phyloP scores from a whole-genome alignment of 2,888 invertebrate species.

The Erynnis tages region DNA sequence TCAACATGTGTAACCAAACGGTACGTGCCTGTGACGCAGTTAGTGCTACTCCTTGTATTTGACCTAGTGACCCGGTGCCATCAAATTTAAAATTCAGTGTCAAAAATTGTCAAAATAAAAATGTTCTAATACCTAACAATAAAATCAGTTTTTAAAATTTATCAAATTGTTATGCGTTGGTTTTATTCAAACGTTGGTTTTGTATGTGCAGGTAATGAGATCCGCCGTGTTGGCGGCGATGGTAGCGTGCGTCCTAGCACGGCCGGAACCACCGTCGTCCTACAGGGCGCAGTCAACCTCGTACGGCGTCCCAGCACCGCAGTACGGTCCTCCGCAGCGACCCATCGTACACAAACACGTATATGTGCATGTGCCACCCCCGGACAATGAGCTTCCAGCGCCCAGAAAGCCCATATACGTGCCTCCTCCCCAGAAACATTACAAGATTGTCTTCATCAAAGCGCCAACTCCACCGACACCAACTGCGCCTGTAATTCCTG shows the following conservation, averaged over 20 bases:
- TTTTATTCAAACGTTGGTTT: conserved; percentile 23
- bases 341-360: conserved; percentile 94
- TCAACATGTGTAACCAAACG: conserved; percentile 75
- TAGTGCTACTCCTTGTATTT: conserved; percentile 38
- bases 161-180: conserved; percentile 6
- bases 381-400: conserved; percentile 89
- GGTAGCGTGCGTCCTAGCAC: conserved; percentile 68
- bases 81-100: conserved; percentile 2
- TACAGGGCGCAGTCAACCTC: conserved; percentile 80
- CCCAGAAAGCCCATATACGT: conserved; percentile 80
- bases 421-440: conserved; percentile 87
- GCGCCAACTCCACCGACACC: conserved; percentile 84
- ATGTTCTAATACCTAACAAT: not conserved
- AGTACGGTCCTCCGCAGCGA: conserved; percentile 86
- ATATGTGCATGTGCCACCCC: conserved; percentile 94
- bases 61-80: conserved; percentile 55
- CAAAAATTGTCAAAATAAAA: not conserved
- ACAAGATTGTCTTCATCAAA: conserved; percentile 93
- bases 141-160: not conserved
- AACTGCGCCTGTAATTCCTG: conserved; percentile 82
- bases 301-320: conserved; percentile 80
- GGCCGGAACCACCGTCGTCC: conserved; percentile 80
- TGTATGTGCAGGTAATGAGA: conserved; percentile 70
- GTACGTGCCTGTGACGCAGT: conserved; percentile 57
- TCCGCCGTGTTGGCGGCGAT: conserved; percentile 67